Conservation (phyloP, 2,797 vertebrate genomes). For the Gambelia wislizenii region DNA sequence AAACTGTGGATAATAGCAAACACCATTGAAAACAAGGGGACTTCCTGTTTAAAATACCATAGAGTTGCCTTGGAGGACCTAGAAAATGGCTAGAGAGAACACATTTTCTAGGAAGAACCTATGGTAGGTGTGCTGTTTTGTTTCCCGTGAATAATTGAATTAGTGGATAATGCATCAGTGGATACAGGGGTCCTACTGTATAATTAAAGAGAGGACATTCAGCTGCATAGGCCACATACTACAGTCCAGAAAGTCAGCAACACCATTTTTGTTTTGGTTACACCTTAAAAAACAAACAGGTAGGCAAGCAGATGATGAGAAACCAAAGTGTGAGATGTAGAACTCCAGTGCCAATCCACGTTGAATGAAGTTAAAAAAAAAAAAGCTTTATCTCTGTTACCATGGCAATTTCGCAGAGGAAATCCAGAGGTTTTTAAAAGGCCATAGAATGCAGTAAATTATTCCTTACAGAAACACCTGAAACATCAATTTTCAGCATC, state of each 20-base stretch:
- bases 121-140: no score
- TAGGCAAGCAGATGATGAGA: conserved; percentile 12
- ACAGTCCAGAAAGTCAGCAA: not conserved
- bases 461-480: conserved; percentile 26
- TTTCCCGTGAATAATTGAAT: no score
- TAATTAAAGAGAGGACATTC: conserved; percentile 41
- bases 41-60: no score
- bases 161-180: no score
- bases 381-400: conserved; percentile 49
- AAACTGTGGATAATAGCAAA: no score
- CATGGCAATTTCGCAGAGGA: conserved; percentile 48
- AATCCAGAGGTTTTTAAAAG: conserved; percentile 52
- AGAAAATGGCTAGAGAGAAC: no score
- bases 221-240: not conserved
- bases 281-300: not conserved
- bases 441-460: conserved; percentile 26
- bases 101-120: no score
- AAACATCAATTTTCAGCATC: conserved; percentile 50
- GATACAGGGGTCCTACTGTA: no score
- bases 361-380: conserved; percentile 24
- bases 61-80: no score
- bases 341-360: conserved; percentile 35
- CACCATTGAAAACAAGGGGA: no score
- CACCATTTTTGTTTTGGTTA: conserved; percentile 37
- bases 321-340: conserved; percentile 43